Evolutionary conservation across 2,113 vertebrate species (phyloP), one percentile per base, ranked within the genome.

Genomic region (Lophius piscatorius): DNA sequence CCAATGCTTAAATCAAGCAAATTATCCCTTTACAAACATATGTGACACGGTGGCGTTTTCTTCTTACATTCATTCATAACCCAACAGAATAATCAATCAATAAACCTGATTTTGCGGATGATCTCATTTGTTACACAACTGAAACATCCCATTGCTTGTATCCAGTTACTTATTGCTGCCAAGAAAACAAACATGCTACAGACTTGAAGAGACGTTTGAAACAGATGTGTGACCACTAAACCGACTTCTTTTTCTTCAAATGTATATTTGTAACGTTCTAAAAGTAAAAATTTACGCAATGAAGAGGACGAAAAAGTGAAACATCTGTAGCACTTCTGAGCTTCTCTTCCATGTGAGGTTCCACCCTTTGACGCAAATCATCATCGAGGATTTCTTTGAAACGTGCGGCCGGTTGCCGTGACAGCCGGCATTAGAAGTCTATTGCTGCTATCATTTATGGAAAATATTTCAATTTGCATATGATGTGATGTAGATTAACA

Each of bases 81-180:
- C 26, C 26, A 33, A 17, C 12, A 24, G 5, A 11, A 13, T 29
- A 13, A 41, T 22, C 2, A 28, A 18, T 16, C 10, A n/a, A n/a
- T 16, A 2, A 17, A 7, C 9, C 23, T 17, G 13, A 45, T 36
- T 44, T 14, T 28, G 24, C 41, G 9, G 17, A 31, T 8, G 9
- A 42, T 21, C n/a, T 51, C 54, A 56, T 22, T 23, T 0, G 3
- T n/a, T 0, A 13, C 10, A 22, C 38, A 31, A 22, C 14, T 13
- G 9, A 50, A 62, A 4, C 13, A 7, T 28, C 49, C n/a, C 36
- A 4, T 34, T 45, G 24, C 26, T 70, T 48, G 1, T 55, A 44
- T 60, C 10, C 31, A 40, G 35, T 78, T 70, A 20, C 39, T 80
- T 82, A 81, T 84, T 87, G 79, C 77, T 67, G 45, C 59, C 39